These are phyloP conservation scores for Myotis davidii DNA, from an alignment of 2,113 vertebrate species.

Conservation along the genomic window DNA sequence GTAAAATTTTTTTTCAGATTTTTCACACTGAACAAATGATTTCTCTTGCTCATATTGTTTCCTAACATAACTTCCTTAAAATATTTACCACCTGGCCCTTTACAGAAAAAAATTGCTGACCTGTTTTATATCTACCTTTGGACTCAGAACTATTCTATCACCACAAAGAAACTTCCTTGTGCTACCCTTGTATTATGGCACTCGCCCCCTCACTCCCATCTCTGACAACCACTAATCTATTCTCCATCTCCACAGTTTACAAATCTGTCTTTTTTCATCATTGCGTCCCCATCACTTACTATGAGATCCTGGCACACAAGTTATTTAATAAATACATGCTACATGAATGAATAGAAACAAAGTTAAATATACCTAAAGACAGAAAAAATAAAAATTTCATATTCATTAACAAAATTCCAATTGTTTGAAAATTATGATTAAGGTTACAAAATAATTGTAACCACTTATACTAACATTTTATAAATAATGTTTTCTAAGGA, in stretches of 20 bases:
- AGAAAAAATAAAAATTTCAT: not conserved
- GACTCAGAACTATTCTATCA: not conserved
- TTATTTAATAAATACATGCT: constrained; percentile 28
- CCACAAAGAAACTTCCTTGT: not conserved
- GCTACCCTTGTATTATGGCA: not conserved
- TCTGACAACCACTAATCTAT: not conserved
- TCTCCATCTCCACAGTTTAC: not conserved
- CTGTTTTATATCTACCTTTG: not conserved
- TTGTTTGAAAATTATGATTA: constrained; percentile 10
- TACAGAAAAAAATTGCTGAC: not conserved
- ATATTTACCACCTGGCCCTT: not conserved
- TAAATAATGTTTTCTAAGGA: not conserved
- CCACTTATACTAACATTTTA: not conserved
- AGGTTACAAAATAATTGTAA: constrained; percentile 23
- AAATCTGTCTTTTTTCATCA: not conserved
- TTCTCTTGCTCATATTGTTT: not conserved
- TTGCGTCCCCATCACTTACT: not conserved
- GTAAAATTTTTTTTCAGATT: not conserved
- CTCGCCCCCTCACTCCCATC: rapidly evolving
- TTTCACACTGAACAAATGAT: not conserved
- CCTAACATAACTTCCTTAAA: not conserved
- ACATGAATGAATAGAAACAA: not conserved
- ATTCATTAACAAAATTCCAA: constrained; percentile 13
- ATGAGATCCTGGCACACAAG: not conserved
- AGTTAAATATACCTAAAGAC: not conserved